Evolutionary conservation across 2,113 vertebrate genomes (phyloP).

Genomic region (Petaurus breviceps): DNA sequence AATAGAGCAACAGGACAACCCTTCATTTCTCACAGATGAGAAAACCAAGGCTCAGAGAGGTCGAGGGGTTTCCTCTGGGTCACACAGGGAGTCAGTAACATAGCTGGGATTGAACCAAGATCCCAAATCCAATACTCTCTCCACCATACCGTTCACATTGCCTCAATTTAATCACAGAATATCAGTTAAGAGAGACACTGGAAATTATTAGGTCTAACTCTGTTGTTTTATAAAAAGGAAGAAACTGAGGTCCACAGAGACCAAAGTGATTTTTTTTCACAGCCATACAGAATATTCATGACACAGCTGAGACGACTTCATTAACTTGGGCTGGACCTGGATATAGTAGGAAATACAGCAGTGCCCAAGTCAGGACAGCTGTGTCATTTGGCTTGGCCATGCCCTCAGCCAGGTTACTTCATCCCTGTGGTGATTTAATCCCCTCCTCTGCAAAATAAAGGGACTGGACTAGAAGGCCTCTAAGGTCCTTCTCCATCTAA

Average conservation of each 20-base stretch:
- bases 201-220: not conserved
- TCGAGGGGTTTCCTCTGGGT: not conserved
- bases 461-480: not conserved
- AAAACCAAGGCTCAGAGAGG: not conserved
- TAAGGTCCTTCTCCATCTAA: not conserved
- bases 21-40: not conserved
- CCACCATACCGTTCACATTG: not conserved
- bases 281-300: not conserved
- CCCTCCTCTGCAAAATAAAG: not conserved
- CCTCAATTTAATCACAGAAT: not conserved
- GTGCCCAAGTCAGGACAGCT: not conserved
- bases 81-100: not conserved
- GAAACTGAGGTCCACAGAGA: not conserved
- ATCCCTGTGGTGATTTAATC: not conserved
- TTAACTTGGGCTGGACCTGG: not conserved
- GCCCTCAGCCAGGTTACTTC: not conserved
- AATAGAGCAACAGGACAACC: not conserved
- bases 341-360: not conserved
- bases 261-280: not conserved
- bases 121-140: not conserved
- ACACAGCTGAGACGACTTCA: not conserved
- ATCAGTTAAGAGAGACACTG: not conserved
- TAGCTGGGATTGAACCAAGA: not conserved
- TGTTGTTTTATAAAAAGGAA: too few species aligned
- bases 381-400: accelerated